phyloP scores from a whole-genome alignment of 2,113 vertebrate genomes.

The Oxygymnocypris stewartii region DNA sequence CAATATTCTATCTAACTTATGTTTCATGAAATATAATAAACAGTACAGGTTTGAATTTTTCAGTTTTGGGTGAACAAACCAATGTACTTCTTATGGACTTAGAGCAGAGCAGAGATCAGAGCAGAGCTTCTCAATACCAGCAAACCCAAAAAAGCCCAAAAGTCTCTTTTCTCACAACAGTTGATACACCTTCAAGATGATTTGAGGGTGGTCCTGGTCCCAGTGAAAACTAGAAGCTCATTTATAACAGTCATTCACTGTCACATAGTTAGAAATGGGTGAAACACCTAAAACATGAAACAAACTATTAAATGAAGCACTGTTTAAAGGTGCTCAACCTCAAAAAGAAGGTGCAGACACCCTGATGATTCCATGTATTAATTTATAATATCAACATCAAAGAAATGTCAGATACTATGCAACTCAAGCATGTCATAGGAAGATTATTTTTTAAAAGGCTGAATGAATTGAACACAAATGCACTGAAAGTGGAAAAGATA shows the following conservation, averaged over 20 bases:
- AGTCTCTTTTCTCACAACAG: background rate
- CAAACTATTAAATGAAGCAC: slow-evolving; percentile 13
- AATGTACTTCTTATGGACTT: background rate
- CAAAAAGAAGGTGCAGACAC: background rate
- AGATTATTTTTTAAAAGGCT: background rate
- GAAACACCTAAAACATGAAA: slow-evolving; percentile 25
- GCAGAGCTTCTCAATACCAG: background rate
- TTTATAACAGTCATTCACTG: background rate
- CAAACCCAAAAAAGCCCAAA: background rate
- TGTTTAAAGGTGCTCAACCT: background rate
- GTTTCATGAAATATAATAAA: background rate
- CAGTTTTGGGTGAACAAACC: background rate
- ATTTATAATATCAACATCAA: slow-evolving; percentile 23
- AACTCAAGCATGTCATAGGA: background rate
- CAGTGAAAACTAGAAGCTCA: background rate
- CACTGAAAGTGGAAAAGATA: background rate
- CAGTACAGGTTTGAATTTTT: background rate
- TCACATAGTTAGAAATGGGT: background rate
- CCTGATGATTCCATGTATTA: background rate
- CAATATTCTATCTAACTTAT: background rate
- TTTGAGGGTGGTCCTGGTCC: background rate
- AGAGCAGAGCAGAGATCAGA: background rate
- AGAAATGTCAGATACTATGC: background rate
- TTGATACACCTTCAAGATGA: background rate
- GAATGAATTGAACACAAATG: background rate